phyloP scores from a whole-genome alignment of 2,888 invertebrate species.

The Petrolisthes manimaculis region DNA sequence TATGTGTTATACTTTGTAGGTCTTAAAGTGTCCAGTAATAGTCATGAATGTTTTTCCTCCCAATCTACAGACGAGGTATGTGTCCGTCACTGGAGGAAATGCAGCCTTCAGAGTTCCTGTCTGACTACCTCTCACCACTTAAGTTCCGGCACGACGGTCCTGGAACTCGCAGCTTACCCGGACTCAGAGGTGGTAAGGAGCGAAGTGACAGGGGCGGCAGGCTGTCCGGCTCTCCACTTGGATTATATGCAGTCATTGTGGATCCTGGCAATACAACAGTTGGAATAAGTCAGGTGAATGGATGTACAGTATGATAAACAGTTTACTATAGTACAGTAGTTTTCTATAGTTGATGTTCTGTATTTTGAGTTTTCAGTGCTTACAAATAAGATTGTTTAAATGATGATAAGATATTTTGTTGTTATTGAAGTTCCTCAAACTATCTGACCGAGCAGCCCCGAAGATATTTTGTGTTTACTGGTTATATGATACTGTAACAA shows the following conservation, averaged over 20 bases:
- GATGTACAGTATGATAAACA: neutral
- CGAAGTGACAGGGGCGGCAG: constrained; percentile 41
- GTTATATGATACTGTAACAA: too few species aligned
- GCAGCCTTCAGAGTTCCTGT: constrained; percentile 67
- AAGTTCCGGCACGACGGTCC: constrained; percentile 66
- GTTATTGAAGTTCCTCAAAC: too few species aligned
- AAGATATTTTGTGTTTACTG: too few species aligned
- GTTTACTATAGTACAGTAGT: neutral
- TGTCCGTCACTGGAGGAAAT: constrained; percentile 67
- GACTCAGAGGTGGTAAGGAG: constrained; percentile 66
- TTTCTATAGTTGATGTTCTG: neutral
- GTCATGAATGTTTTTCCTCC: too few species aligned
- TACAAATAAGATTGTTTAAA: too few species aligned
- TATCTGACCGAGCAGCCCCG: too few species aligned
- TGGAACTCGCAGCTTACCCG: constrained; percentile 65
- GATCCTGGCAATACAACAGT: constrained; percentile 32
- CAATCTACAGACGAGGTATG: constrained; percentile 61
- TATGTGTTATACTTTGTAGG: too few species aligned
- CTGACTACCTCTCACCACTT: constrained; percentile 66
- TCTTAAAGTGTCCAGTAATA: too few species aligned
- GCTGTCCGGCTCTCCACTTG: constrained; percentile 44
- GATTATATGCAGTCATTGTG: constrained; percentile 22
- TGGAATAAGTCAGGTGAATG: constrained; percentile 42
- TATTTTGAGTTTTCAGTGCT: neutral
- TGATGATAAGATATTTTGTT: too few species aligned